These are phyloP conservation scores for Clostera curtula DNA, from an alignment of 2,888 invertebrate species.

Conservation along the genomic window DNA sequence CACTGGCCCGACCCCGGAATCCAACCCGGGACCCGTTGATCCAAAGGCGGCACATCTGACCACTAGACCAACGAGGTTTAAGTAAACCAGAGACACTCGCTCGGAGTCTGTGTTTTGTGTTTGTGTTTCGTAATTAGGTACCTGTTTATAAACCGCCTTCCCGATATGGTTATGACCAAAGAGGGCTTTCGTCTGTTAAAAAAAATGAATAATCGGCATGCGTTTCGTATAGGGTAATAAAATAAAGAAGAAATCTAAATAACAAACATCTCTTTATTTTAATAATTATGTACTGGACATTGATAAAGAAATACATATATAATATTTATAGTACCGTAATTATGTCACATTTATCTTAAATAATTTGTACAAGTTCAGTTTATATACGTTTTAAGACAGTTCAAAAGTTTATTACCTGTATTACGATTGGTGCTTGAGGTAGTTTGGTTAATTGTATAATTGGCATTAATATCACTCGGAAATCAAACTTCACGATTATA, in stretches of 20 bases:
- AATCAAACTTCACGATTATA: too few species aligned
- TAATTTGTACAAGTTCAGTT: conserved; percentile 59
- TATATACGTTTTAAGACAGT: conserved; percentile 29
- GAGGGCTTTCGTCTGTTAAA: not conserved
- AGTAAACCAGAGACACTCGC: too few species aligned
- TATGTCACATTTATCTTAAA: conserved; percentile 56
- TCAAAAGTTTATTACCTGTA: conserved; percentile 39
- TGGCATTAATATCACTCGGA: conserved; percentile 9
- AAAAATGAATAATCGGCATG: not conserved
- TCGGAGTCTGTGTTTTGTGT: too few species aligned
- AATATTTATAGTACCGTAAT: conserved; percentile 55
- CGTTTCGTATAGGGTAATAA: conserved; percentile 5
- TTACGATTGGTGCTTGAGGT: conserved; percentile 51
- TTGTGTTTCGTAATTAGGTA: too few species aligned
- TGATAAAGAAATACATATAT: conserved; percentile 67
- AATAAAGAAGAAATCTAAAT: conserved; percentile 45
- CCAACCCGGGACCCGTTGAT: too few species aligned
- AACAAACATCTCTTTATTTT: conserved; percentile 73
- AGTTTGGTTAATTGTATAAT: conserved; percentile 36
- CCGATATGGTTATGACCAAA: too few species aligned
- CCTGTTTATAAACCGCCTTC: too few species aligned
- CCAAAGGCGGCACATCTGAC: too few species aligned
- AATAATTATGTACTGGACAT: conserved; percentile 70
- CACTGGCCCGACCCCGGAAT: too few species aligned
- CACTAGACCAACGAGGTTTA: too few species aligned